Base-by-base conservation (phyloP, 2,888 invertebrate species). In the Andrena chrysosceles region DNA sequence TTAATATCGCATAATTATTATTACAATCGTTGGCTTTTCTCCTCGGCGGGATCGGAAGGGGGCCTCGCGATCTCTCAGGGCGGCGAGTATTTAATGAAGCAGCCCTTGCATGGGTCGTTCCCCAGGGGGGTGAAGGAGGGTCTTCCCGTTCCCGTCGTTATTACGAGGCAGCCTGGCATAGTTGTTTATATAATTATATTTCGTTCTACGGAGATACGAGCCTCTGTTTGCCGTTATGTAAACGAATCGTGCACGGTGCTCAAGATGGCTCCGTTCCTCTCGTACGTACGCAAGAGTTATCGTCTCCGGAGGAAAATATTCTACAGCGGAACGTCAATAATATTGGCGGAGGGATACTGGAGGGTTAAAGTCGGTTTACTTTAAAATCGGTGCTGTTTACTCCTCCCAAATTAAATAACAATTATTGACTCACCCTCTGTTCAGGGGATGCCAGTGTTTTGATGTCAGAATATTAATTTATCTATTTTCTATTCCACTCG, bases 141-240 rank as follows among this genome's bases (percentile, higher is more conserved):
- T 75, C 79, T 80, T 77, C 73, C 85, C 82, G 76, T 85, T 86
- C 73, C 82, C 75, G 81, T 84, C 89, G 85, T 89, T 89, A 86
- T 88, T 86, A 82, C 85, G 64, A 69, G 77, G 75, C 84, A 78
- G 85, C 71, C 84, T 84, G 83, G 77, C 84, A 73, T 87, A 85
- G 86, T 85, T 89, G 89, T 90, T 89, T 89, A 89, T 90, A 88
- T 87, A 90, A 89, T 90, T 88, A 89, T 83, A 80, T 69, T 74
- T 76, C 84, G 78, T 71, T 77, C 87, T 80, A 80, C 75, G 29
- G 66, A 77, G 86, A 73, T 78, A 80, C 76, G 68, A 72, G 64
- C 64, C 76, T 76, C 75, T 20, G 77, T 75, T 87, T 77, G 66
- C 66, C 63, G 76, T 84, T 81, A 60, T 54, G 54, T 80, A 77